phyloP scores from a whole-genome alignment of 2,888 invertebrate genomes.

The Meteorus cinctellus region DNA sequence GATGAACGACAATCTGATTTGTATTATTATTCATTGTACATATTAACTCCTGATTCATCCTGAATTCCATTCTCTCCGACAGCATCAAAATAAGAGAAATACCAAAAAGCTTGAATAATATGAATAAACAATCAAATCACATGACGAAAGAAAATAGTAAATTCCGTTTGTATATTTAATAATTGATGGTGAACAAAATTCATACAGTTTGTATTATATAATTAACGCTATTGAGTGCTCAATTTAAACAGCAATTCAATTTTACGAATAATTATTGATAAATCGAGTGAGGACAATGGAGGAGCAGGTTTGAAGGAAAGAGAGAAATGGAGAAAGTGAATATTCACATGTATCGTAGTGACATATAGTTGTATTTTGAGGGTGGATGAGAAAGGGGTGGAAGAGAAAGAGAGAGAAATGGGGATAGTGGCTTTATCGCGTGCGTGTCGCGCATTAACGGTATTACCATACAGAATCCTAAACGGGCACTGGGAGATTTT shows the following conservation, averaged over 20 bases:
- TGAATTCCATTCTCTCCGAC: too few relatives aligned
- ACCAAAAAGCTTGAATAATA: not conserved
- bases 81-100: too few relatives aligned
- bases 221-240: not conserved
- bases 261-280: constrained; percentile 22
- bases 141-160: not conserved
- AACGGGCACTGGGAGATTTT: constrained; percentile 66
- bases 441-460: constrained; percentile 63
- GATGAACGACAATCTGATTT: too few relatives aligned
- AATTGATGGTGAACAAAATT: not conserved
- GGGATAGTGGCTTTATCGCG: constrained; percentile 51
- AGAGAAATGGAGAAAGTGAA: constrained; percentile 13
- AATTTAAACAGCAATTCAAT: constrained; percentile 13
- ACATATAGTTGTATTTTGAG: not conserved
- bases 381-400: constrained; percentile 33
- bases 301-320: not conserved
- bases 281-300: not conserved
- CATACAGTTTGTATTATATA: constrained; percentile 9
- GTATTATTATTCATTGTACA: too few relatives aligned
- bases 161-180: not conserved
- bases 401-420: constrained; percentile 40
- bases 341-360: not conserved
- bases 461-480: constrained; percentile 66
- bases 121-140: not conserved
- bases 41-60: too few relatives aligned